Evolutionary conservation across 1,140 invertebrate species (phyloP).

Genomic region (Caenorhabditis latens): DNA sequence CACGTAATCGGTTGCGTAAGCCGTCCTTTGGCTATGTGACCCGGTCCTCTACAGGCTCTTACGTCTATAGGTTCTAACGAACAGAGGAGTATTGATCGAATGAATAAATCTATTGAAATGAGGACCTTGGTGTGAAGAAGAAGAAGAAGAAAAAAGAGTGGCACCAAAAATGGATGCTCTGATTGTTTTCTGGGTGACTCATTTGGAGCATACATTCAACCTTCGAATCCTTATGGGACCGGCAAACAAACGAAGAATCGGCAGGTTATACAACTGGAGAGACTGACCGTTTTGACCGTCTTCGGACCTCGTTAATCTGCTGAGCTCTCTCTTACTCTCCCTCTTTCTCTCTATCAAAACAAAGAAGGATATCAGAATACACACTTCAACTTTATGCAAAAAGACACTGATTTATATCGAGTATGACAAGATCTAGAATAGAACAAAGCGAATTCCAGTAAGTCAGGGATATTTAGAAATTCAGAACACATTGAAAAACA

Average conservation of each 20-base stretch:
- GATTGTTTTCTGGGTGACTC: conserved; percentile 27
- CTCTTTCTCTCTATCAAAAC: no score
- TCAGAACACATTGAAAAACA: background rate
- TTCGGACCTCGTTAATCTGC: background rate
- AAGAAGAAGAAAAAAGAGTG: background rate
- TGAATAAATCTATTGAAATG: background rate
- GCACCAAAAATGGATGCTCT: conserved; percentile 23
- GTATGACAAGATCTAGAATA: no score
- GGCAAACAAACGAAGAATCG: conserved; percentile 16
- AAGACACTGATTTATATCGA: no score
- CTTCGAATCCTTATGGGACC: conserved; percentile 3
- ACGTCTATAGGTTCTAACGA: background rate
- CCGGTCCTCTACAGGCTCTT: background rate
- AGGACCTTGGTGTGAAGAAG: background rate
- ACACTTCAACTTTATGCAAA: no score
- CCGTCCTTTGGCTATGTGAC: conserved; percentile 7
- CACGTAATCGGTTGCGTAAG: conserved; percentile 35
- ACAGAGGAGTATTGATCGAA: background rate
- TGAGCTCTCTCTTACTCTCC: background rate
- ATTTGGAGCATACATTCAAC: background rate
- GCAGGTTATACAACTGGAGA: background rate
- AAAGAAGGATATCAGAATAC: no score
- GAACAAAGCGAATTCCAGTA: no score
- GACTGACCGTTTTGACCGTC: background rate
- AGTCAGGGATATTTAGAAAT: no score